Percentiles rank a stretch among this genome's conserved stretches.
These are phyloP conservation scores for Sisyra terminalis DNA, from an alignment of 2,888 invertebrate species.

Conservation along the genomic window DNA sequence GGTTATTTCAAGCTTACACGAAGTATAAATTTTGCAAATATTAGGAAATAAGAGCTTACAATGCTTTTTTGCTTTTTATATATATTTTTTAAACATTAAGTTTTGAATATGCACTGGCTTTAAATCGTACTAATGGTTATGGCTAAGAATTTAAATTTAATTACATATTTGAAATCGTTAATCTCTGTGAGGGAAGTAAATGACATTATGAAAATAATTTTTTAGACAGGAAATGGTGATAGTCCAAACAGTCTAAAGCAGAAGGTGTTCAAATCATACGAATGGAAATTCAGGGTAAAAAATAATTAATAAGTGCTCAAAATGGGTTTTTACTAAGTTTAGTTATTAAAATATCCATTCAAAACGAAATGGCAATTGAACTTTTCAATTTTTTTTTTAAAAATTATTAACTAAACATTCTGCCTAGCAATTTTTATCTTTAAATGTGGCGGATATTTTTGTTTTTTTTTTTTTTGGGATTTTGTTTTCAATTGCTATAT, in stretches of 20 bases:
- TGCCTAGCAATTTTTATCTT: too few relatives aligned
- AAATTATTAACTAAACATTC: neutral
- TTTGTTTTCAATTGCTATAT: too few relatives aligned
- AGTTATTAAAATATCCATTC: constrained; percentile 12
- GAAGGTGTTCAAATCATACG: constrained; percentile 41
- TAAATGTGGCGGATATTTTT: too few relatives aligned
- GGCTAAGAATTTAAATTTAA: neutral
- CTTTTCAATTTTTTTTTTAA: constrained; percentile 13
- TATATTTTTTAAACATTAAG: too few relatives aligned
- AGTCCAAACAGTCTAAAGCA: constrained; percentile 32
- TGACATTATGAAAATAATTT: constrained; percentile 1
- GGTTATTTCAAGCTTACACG: too few relatives aligned
- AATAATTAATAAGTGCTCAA: constrained; percentile 12
- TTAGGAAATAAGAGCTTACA: neutral
- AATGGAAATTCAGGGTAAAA: constrained; percentile 53
- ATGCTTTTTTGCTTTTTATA: neutral
- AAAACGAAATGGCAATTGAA: constrained; percentile 12
- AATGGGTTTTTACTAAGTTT: neutral
- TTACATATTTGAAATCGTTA: neutral
- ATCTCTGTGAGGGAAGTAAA: neutral
- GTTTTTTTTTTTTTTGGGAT: too few relatives aligned
- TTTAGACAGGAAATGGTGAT: constrained; percentile 17
- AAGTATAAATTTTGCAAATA: too few relatives aligned
- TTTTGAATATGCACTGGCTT: too few relatives aligned
- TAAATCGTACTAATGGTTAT: too few relatives aligned